Base-by-base conservation (phyloP, 2,113 vertebrate species). In the Hippocampus mohnikei region DNA sequence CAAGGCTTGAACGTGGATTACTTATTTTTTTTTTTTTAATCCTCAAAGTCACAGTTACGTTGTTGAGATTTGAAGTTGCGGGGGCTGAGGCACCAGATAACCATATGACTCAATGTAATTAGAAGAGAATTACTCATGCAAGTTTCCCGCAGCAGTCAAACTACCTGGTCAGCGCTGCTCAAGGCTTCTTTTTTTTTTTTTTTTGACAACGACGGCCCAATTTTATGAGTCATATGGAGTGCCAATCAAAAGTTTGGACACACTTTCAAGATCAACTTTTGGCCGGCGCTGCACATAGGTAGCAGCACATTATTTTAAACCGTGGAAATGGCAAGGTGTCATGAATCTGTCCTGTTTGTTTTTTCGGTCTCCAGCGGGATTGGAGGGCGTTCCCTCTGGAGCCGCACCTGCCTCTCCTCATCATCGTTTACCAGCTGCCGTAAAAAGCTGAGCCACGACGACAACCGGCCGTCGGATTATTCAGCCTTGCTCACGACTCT, bases 1-100 rank as follows among this genome's bases (percentile, higher is more conserved):
- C 79, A 84, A 52, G 72, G 76, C 68, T 73, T 37, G 53, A 78
- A 81, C 83, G 72, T 79, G 89, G 89, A 91, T 91, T 91, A 89
- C 70, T 71, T n/a, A n/a, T n/a, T 67, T 68, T 55, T 59, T 68
- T 63, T 46, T 33, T 75, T 44, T 25, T 64, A 69, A 70, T 85
- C 84, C 84, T 91, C 79, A 85, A 88, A 87, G 84, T 88, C 84
- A 70, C 52, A 69, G 70, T 81, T 75, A n/a, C 77, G 70, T 76
- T 25, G 56, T 71, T 44, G 71, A 37, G 74, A 67, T 66, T 55
- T 70, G 63, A 63, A 46, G 21, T 46, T 46, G 41, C 42, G 3
- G 63, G 42, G 56, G 53, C 65, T 59, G 56, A 77, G 60, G 71
- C 41, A 15, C 46, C 56, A 76, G 81, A 83, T 85, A 87, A 81